Evolutionary conservation across 2,888 invertebrate species (phyloP).

Genomic region (Troides helena): DNA sequence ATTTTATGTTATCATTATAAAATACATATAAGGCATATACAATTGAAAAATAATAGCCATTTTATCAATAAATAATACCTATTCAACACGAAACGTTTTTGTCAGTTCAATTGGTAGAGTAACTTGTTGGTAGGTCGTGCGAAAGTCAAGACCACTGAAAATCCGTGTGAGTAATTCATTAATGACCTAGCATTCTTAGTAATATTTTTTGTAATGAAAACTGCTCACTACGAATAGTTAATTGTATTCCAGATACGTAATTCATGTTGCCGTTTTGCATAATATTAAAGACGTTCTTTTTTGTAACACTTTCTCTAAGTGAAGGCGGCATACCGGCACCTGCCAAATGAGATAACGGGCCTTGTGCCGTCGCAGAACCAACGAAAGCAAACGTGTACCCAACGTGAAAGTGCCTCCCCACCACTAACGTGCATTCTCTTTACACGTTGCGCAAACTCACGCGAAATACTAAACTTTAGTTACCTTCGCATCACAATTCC

Average conservation of each 20-base stretch:
- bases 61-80: slow-evolving; percentile 26
- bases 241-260: slow-evolving; percentile 18
- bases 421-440: slow-evolving; percentile 62
- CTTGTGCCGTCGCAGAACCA: slow-evolving; percentile 50
- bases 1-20: not conserved
- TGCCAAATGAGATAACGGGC: slow-evolving; percentile 77
- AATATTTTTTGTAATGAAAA: not conserved
- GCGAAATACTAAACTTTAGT: slow-evolving; percentile 42
- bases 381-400: slow-evolving; percentile 76
- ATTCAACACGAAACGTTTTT: slow-evolving; percentile 52
- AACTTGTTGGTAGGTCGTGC: slow-evolving; percentile 71
- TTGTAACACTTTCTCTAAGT: slow-evolving; percentile 73
- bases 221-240: not conserved
- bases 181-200: slow-evolving; percentile 39
- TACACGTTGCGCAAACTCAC: slow-evolving; percentile 71
- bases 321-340: slow-evolving; percentile 63
- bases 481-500: slow-evolving; percentile 12
- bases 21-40: not conserved
- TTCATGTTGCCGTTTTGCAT: slow-evolving; percentile 46
- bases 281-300: slow-evolving; percentile 58
- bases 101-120: slow-evolving; percentile 62
- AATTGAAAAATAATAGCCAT: slow-evolving; percentile 40
- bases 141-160: slow-evolving; percentile 63
- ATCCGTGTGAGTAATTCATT: slow-evolving; percentile 54
- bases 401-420: slow-evolving; percentile 70